Conservation (phyloP, 2,888 invertebrate genomes). For the Tetropium fuscum region DNA sequence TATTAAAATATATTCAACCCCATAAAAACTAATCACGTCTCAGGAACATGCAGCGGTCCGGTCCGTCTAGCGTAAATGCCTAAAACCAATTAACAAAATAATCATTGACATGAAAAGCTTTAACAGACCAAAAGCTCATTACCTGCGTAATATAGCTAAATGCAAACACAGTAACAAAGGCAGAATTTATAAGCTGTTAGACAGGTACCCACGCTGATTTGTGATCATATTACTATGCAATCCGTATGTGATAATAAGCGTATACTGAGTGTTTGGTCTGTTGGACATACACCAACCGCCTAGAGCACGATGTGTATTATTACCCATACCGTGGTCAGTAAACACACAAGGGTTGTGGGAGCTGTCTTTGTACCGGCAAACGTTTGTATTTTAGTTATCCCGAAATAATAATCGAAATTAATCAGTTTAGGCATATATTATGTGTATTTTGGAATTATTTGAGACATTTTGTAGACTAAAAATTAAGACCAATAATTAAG, state of each 20-base stretch:
- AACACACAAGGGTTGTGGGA: conserved; percentile 24
- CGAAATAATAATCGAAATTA: conserved; percentile 7
- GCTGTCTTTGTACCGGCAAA: conserved; percentile 33
- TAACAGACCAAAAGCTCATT: conserved; percentile 54
- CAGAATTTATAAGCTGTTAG: conserved; percentile 50
- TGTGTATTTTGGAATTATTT: no score
- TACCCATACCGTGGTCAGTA: conserved; percentile 37
- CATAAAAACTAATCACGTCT: conserved; percentile 16
- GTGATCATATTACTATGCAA: conserved; percentile 48
- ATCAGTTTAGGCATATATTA: no score
- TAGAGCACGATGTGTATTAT: conserved; percentile 33
- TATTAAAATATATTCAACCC: conserved; percentile 17
- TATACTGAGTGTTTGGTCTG: conserved; percentile 49
- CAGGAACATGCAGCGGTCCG: conserved; percentile 24
- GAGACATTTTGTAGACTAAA: no score
- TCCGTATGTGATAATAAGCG: conserved; percentile 54
- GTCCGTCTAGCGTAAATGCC: conserved; percentile 31
- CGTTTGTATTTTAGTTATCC: conserved; percentile 29
- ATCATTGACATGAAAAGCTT: conserved; percentile 53
- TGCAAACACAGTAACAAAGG: conserved; percentile 57
- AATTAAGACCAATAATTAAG: no score
- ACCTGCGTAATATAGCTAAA: conserved; percentile 42
- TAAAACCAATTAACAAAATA: conserved; percentile 47
- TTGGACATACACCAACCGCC: conserved; percentile 42
- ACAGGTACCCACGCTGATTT: conserved; percentile 57